A percentile compares a stretch with the other conserved stretches of the same genome.
Evolutionary conservation across 2,797 vertebrate species (phyloP).

Genomic region (Otus scops): DNA sequence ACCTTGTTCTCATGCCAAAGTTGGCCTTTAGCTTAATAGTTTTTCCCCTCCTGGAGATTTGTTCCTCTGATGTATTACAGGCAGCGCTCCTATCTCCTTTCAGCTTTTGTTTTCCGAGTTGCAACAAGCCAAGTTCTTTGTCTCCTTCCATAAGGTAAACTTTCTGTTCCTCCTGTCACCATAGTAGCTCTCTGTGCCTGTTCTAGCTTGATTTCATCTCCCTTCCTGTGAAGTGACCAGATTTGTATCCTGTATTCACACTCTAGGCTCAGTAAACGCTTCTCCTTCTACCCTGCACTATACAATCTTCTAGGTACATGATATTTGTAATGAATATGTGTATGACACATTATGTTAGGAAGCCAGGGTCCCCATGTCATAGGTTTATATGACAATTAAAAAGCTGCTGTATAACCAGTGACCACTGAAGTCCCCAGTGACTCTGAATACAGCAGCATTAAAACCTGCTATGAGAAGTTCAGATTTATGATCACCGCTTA

Average conservation of each 20-base stretch:
- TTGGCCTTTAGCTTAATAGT: neutral
- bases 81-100: neutral
- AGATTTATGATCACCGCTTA: neutral
- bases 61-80: neutral
- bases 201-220: neutral
- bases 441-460: neutral
- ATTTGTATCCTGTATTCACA: neutral
- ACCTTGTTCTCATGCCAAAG: conserved; percentile 1
- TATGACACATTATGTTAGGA: neutral
- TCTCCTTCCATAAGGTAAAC: neutral
- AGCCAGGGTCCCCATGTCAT: neutral
- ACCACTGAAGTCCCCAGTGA: neutral
- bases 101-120: conserved; percentile 12
- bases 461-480: neutral
- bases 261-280: neutral
- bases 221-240: neutral
- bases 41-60: neutral
- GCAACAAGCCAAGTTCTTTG: neutral
- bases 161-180: neutral
- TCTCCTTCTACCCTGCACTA: neutral
- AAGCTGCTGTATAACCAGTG: neutral
- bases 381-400: neutral
- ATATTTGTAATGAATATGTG: neutral
- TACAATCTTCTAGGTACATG: rapidly evolving
- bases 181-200: neutral